Percentiles rank a stretch among this genome's conserved stretches.
Evolutionary conservation across 2,797 vertebrate genomes (phyloP).

Genomic region (Syndactyla subalaris): DNA sequence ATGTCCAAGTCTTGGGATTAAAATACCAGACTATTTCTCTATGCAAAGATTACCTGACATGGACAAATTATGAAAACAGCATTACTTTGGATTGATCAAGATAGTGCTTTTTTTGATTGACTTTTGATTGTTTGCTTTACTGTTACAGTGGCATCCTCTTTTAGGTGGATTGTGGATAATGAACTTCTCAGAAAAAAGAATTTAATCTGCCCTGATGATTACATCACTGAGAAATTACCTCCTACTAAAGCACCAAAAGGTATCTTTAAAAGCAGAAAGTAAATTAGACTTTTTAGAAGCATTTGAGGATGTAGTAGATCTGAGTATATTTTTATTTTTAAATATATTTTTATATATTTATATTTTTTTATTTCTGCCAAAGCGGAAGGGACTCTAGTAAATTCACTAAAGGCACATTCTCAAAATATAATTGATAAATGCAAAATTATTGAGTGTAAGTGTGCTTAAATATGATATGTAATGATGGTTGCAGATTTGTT

Average conservation of each 20-base stretch:
- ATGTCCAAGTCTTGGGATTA: not conserved
- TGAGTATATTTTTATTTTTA: not conserved
- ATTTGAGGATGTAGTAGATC: not conserved
- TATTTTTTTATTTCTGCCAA: not conserved
- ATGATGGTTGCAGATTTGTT: not conserved
- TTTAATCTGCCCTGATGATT: conserved; percentile 87
- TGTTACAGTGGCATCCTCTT: conserved; percentile 81
- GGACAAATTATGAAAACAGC: not conserved
- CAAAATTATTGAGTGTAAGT: not conserved
- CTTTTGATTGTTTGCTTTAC: not conserved
- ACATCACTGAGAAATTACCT: conserved; percentile 71
- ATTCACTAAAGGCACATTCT: not conserved
- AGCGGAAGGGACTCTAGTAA: not conserved
- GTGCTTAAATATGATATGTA: not conserved
- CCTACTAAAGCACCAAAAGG: conserved; percentile 79
- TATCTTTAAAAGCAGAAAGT: conserved; percentile 57
- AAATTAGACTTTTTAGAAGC: not conserved
- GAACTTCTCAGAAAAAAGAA: conserved; percentile 82
- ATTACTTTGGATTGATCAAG: not conserved
- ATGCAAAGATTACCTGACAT: not conserved
- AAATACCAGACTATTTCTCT: not conserved
- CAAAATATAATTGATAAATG: not conserved
- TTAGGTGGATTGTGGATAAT: conserved; percentile 84
- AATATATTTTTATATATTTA: too few relatives aligned
- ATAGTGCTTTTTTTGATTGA: not conserved